phyloP scores from a whole-genome alignment of 2,888 invertebrate species.

The Panopea generosa region DNA sequence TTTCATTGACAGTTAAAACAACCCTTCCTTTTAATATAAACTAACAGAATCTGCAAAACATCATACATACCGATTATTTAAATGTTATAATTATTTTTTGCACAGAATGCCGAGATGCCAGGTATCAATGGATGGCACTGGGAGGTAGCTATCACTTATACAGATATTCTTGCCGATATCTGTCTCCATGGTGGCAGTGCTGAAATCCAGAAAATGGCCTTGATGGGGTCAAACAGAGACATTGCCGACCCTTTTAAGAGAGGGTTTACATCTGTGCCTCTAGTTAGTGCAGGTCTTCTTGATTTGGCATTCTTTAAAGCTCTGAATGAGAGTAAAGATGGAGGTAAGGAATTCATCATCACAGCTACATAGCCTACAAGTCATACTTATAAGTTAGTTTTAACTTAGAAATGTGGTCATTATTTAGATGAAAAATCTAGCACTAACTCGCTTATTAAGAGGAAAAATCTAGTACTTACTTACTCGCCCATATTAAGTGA shows the following conservation, averaged over 20 bases:
- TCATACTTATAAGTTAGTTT: neutral
- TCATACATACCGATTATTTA: no score
- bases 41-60: no score
- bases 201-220: constrained; percentile 82
- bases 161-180: constrained; percentile 81
- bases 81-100: constrained; percentile 14
- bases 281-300: constrained; percentile 80
- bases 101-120: constrained; percentile 70
- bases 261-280: constrained; percentile 64
- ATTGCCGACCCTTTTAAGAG: constrained; percentile 70
- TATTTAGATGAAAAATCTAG: no score
- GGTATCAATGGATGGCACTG: constrained; percentile 84
- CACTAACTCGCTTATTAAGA: no score
- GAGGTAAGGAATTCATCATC: constrained; percentile 65
- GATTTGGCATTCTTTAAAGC: constrained; percentile 81
- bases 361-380: neutral
- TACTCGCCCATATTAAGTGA: no score
- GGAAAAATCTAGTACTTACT: no score
- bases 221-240: constrained; percentile 78
- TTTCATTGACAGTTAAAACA: no score
- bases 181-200: constrained; percentile 80
- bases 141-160: constrained; percentile 83
- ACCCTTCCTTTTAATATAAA: no score
- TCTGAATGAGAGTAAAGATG: constrained; percentile 72
- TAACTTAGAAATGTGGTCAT: no score